Evolutionary conservation across 2,797 vertebrate species (phyloP).

Genomic region (Selene dorsalis): DNA sequence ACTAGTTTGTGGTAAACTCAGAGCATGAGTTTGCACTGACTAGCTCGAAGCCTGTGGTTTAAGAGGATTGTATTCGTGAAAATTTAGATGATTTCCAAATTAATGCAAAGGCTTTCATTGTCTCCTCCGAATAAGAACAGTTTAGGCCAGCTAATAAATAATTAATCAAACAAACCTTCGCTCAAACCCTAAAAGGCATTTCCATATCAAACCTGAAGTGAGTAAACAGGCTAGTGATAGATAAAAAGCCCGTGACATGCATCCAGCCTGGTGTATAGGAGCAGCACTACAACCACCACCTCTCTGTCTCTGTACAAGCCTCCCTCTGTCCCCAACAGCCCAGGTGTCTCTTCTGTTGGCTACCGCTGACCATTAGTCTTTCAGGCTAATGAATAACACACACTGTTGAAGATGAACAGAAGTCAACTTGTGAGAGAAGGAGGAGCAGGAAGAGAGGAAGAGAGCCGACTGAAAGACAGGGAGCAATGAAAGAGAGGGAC

Average conservation of each 20-base stretch:
- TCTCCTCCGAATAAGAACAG: not conserved
- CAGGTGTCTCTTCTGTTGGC: constrained; percentile 80
- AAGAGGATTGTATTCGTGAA: not conserved
- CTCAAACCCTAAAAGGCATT: constrained; percentile 49
- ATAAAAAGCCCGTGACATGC: constrained; percentile 66
- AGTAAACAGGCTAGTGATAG: constrained; percentile 58
- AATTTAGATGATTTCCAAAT: not conserved
- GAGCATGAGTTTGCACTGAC: not conserved
- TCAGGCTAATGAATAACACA: constrained; percentile 75
- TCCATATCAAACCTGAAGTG: constrained; percentile 63
- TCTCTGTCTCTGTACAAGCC: constrained; percentile 70
- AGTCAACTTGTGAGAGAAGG: constrained; percentile 77
- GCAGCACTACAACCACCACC: constrained; percentile 55
- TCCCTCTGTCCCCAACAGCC: constrained; percentile 65
- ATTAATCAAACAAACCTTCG: constrained; percentile 18
- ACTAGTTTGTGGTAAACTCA: not conserved
- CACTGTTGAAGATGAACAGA: constrained; percentile 78
- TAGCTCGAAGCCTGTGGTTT: not conserved
- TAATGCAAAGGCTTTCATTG: constrained; percentile 8
- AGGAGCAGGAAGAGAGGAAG: constrained; percentile 81
- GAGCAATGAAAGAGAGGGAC: constrained; percentile 74
- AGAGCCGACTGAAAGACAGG: constrained; percentile 72
- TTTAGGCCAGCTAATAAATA: constrained; percentile 18
- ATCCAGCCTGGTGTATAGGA: constrained; percentile 72
- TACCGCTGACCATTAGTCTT: constrained; percentile 73